Evolutionary conservation across 2,797 vertebrate species (phyloP), one percentile per base, ranked within the genome.

Genomic region (Tenualosa thibaudeaui): DNA sequence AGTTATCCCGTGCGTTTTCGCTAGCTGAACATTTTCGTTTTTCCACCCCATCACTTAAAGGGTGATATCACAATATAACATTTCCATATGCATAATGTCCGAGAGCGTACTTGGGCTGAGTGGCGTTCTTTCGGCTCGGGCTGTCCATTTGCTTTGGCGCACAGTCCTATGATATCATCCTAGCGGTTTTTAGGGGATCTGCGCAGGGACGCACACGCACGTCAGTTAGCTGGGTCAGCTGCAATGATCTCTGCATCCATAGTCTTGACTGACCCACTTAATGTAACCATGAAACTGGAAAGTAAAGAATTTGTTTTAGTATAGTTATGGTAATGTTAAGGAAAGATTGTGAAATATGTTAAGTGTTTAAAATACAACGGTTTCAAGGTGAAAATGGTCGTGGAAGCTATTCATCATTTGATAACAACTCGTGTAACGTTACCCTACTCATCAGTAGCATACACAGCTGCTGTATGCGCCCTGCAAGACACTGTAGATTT

Each of bases 161-260:
- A 78, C 71, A 78, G 71, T 78, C 71, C 40, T 78, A 78, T 78
- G 71, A 78, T 78, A 78, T 78, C 71, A 46, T 78, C 71, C 40
- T 78, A 78, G 71, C 71, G 71, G 71, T 78, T 78, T 75, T 78
- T 40, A 78, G 40, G 40, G 40, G 58, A n/a, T 62, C 58, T 62
- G 58, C 58, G 58, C 58, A 24, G 40, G 71, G 65, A 78, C 37
- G 40, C 71, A 78, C 71, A 78, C 7, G 71, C 71, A 78, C 71
- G 71, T 78, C 71, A 78, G 71, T 78, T 78, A 78, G 71, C 71
- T 78, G 40, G 71, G 71, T 78, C 71, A 78, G 71, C 71, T 46
- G 71, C 40, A 46, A 40, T 78, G 71, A 46, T 46, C 71, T 78
- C 71, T 78, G 71, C 71, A 43, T 46, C 40, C 71, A 78, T 46